Base-by-base conservation (phyloP, 2,113 vertebrate genomes). In the Bufo gargarizans region DNA sequence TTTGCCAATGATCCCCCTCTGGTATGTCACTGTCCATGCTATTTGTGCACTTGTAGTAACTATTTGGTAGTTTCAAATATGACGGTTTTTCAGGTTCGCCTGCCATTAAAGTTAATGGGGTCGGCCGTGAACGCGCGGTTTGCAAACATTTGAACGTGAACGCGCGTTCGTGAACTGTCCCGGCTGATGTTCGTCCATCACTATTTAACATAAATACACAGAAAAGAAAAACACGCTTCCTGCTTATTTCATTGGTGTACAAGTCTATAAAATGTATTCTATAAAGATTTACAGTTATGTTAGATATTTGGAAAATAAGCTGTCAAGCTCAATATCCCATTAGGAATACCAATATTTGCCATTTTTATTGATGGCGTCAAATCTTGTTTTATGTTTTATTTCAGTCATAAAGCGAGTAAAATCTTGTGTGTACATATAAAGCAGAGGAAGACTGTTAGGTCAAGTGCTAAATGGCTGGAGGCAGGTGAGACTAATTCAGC, bases 401-500 rank as follows among this genome's bases (percentile, higher is more conserved):
- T 80, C 77, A 81, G 77, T 81, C 86, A 81, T 87, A 87, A 87
- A 87, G 77, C 77, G 53, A 87, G 65, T 53, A 56, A 71, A 87
- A 87, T 87, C 65, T 81, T 81, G 77, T 72, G 65, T 87, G 65
- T 80, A 87, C 63, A 81, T 87, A 88, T 83, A 88, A 88, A 88
- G 80, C 55, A 50, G 58, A 45, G 53, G 80, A 83, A 88, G 87
- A 63, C 80, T 83, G 80, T 88, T 88, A 88, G 87, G 87, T 83
- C 80, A 71, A 77, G 87, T 65, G 69, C 80, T 88, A 88, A 88
- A 89, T 89, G 81, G 87, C 81, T 89, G 45, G 71, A 89, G 87
- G 82, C 87, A 89, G 74, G 87, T 84, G 81, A 89, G 58, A 77
- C 81, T 84, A 89, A 84, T 89, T 89, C 81, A 78, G 72, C 74